Evolutionary conservation across 2,113 vertebrate genomes (phyloP).

Genomic region (Rana temporaria): DNA sequence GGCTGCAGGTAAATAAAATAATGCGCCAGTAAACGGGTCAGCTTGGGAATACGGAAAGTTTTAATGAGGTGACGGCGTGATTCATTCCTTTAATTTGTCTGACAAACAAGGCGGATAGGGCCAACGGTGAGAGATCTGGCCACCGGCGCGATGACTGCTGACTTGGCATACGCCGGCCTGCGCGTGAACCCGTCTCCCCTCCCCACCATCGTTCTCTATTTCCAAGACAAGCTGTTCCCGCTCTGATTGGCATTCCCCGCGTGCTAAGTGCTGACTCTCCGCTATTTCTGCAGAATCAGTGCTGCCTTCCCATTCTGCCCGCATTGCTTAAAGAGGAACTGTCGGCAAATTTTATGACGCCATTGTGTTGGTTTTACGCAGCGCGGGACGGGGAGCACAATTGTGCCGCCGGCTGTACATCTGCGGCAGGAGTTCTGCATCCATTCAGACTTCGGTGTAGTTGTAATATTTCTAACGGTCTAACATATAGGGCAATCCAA

Average conservation of each 20-base stretch:
- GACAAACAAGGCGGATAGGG: slow-evolving; percentile 58
- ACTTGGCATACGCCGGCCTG: slow-evolving; percentile 53
- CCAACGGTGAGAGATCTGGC: not conserved
- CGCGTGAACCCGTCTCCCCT: not conserved
- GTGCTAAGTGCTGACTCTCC: not conserved
- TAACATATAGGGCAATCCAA: too few relatives aligned
- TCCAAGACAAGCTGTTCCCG: slow-evolving; percentile 19
- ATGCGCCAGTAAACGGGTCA: slow-evolving; percentile 66
- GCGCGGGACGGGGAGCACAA: too few relatives aligned
- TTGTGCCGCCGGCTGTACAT: too few relatives aligned
- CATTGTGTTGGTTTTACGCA: too few relatives aligned
- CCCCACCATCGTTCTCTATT: not conserved
- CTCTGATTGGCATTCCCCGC: slow-evolving; percentile 6
- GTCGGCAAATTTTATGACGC: too few relatives aligned
- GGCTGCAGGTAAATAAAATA: slow-evolving; percentile 81
- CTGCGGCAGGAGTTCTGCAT: too few relatives aligned
- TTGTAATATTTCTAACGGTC: too few relatives aligned
- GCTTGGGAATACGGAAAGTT: slow-evolving; percentile 67
- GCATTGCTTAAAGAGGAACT: too few relatives aligned
- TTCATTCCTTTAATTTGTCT: slow-evolving; percentile 64
- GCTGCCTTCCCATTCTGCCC: not conserved
- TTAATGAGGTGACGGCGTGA: slow-evolving; percentile 75
- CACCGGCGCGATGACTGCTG: slow-evolving; percentile 52
- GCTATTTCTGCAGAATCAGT: not conserved
- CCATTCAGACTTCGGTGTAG: too few relatives aligned